A percentile compares a stretch with the other conserved stretches of the same genome.
These are phyloP conservation scores for Caretta caretta DNA, from an alignment of 2,113 vertebrate genomes.

Conservation along the genomic window DNA sequence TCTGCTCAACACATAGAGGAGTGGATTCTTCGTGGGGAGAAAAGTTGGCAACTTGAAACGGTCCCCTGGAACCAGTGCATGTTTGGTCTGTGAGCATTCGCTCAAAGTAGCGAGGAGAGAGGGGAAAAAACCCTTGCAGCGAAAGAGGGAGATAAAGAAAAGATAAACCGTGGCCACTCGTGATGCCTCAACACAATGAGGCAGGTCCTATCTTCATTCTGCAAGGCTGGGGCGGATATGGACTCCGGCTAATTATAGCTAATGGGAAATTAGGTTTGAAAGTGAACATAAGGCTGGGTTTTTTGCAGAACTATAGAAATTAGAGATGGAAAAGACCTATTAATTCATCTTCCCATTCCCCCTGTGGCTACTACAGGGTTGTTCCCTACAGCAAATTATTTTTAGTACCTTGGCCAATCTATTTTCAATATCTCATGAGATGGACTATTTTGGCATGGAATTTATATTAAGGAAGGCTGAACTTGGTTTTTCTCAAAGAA, in stretches of 20 bases:
- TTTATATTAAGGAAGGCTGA: not conserved
- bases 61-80: slow-evolving; percentile 25
- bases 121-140: not conserved
- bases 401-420: not conserved
- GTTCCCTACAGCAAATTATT: not conserved
- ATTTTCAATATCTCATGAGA: not conserved
- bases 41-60: not conserved
- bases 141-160: not conserved
- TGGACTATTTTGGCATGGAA: not conserved
- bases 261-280: slow-evolving; percentile 46
- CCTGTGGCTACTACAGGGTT: not conserved
- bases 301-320: not conserved
- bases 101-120: not conserved
- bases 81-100: slow-evolving; percentile 4
- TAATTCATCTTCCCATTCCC: slow-evolving; percentile 11
- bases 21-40: not conserved
- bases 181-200: not conserved
- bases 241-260: not conserved
- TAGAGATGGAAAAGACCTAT: slow-evolving; percentile 15
- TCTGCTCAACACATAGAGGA: not conserved
- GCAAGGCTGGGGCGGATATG: not conserved
- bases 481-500: not conserved
- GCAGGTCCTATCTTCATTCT: not conserved
- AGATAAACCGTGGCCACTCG: not conserved
- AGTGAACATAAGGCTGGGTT: not conserved